phyloP scores from a whole-genome alignment of 2,888 invertebrate genomes.

The Linnaemya vulpina region DNA sequence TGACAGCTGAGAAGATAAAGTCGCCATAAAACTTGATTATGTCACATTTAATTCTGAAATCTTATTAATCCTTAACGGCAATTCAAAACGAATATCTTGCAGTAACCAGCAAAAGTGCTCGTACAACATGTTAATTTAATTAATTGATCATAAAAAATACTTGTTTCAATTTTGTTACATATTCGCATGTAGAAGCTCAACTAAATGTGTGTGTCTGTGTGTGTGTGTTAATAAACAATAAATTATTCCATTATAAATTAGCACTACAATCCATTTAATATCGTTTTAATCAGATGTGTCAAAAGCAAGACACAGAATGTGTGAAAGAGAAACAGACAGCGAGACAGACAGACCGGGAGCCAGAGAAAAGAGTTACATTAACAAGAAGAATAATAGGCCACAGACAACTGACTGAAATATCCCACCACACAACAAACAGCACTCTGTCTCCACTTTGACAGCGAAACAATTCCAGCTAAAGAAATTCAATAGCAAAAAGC shows the following conservation, averaged over 20 bases:
- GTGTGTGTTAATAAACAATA: conserved; percentile 49
- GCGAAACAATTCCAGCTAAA: background rate
- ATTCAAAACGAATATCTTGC: background rate
- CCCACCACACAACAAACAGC: conserved; percentile 2
- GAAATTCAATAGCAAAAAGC: background rate
- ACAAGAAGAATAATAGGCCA: conserved; percentile 47
- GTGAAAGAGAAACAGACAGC: background rate
- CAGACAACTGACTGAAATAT: conserved; percentile 38
- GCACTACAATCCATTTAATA: conserved; percentile 64
- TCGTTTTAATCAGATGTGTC: conserved; percentile 62
- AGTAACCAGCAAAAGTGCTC: background rate
- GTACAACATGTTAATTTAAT: conserved; percentile 47
- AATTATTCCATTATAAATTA: conserved; percentile 60
- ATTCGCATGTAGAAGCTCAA: conserved; percentile 14
- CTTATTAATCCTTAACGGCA: background rate
- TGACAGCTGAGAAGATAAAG: no score
- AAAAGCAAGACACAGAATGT: background rate
- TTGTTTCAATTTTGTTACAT: background rate
- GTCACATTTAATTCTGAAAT: conserved; percentile 5
- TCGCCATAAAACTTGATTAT: conserved; percentile 2
- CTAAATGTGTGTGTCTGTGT: conserved; percentile 30
- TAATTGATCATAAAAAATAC: conserved; percentile 56
- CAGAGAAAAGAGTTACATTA: background rate
- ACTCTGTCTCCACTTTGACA: conserved; percentile 30
- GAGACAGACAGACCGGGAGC: background rate